Base-by-base conservation (phyloP, 2,888 invertebrate genomes). In the Onchidella celtica region DNA sequence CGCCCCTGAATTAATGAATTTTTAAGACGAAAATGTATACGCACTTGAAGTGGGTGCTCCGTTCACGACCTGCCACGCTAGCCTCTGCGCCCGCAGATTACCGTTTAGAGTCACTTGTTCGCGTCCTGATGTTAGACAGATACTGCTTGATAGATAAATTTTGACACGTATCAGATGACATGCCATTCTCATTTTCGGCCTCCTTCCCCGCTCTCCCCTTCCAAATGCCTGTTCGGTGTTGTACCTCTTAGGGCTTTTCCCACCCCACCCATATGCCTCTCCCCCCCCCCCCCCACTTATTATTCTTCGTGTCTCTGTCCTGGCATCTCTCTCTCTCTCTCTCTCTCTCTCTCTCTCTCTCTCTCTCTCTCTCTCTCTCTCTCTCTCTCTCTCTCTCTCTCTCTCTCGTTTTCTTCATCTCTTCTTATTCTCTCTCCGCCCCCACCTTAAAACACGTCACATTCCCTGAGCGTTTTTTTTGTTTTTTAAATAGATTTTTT, bases 151-250 rank as follows among this genome's bases (percentile, higher is more conserved):
- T 34, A 61, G 59, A 61, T 74, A 34, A 61, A 38, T 34, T 34
- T 59, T 74, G 74, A 61, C 61, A 74, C 74, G 61, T 74, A 73
- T 73, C 72, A 24, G 72, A 57, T 73, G 72, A 36, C 59, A 4
- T n/a, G 29, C 14, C 1, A 3, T 17, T 27, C 27, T 14, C 2
- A 24, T 27, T 29, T 27, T 29, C 24, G 27, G 11, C 63, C 29
- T 29, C n/a, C n/a, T n/a, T 24, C 24, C 57, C 24, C 57, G 21
- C 57, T 57, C 2, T 57, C 57, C 24, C 57, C 24, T 24, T 57
- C 57, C n/a, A n/a, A n/a, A n/a, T n/a, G n/a, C n/a, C n/a, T n/a
- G n/a, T n/a, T n/a, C n/a, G n/a, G n/a, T n/a, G n/a, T n/a, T n/a
- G n/a, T n/a, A n/a, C n/a, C n/a, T n/a, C n/a, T n/a, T n/a, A n/a